Evolutionary conservation across 2,888 invertebrate species (phyloP).

Genomic region (Xanthorhoe designata): DNA sequence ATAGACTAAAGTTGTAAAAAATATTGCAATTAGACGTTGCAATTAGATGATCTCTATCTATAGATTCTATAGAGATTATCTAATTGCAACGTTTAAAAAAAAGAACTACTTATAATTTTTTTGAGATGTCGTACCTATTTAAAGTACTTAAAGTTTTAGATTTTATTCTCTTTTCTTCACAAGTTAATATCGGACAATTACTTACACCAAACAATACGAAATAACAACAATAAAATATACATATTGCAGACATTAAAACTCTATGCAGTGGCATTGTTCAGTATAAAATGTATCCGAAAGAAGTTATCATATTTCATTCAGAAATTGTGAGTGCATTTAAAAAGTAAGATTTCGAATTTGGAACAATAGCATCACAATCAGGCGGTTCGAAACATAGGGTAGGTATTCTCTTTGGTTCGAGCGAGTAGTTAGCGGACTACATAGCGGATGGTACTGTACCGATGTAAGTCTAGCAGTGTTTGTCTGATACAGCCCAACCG

Average conservation of each 20-base stretch:
- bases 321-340: constrained; percentile 26
- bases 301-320: constrained; percentile 31
- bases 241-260: constrained; percentile 18
- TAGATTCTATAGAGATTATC: too few relatives aligned
- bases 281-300: constrained; percentile 20
- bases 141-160: too few relatives aligned
- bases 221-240: constrained; percentile 12
- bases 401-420: too few relatives aligned
- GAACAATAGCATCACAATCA: constrained; percentile 27
- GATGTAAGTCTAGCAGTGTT: constrained; percentile 18
- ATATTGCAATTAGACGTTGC: too few relatives aligned
- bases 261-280: constrained; percentile 17
- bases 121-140: too few relatives aligned
- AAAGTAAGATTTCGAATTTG: constrained; percentile 32
- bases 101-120: too few relatives aligned
- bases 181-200: constrained; percentile 17
- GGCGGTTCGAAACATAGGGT: too few relatives aligned
- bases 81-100: too few relatives aligned
- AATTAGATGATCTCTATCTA: too few relatives aligned
- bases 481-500: background rate
- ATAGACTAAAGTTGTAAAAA: too few relatives aligned
- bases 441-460: background rate
- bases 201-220: background rate
- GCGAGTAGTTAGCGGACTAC: too few relatives aligned
- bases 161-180: background rate